Conservation (phyloP, 2,888 invertebrate genomes). For the Euzophera pinguis region DNA sequence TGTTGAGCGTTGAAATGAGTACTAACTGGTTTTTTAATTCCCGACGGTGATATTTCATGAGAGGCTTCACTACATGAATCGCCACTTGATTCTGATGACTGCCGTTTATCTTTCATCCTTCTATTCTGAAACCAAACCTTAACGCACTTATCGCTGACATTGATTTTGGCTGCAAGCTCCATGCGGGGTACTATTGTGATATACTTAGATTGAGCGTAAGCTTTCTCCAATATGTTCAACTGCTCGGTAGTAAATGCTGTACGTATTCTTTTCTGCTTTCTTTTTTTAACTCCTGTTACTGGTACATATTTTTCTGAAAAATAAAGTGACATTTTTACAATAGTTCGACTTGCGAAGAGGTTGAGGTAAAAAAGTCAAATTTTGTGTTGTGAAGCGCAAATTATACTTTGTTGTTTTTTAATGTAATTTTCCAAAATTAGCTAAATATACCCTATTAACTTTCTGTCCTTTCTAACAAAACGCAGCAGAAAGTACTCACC, state of each 20-base stretch:
- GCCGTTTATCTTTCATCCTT: slow-evolving; percentile 86
- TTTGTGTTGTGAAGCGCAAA: too few relatives aligned
- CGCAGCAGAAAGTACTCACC: too few relatives aligned
- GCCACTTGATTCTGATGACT: slow-evolving; percentile 48
- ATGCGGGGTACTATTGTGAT: slow-evolving; percentile 82
- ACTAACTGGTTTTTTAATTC: neutral
- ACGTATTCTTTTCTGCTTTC: slow-evolving; percentile 81
- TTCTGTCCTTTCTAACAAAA: too few relatives aligned
- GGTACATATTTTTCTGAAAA: slow-evolving; percentile 32
- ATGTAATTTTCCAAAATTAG: too few relatives aligned
- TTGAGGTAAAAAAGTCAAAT: too few relatives aligned
- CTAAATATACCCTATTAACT: too few relatives aligned
- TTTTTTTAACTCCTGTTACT: slow-evolving; percentile 42
- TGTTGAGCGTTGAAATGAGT: neutral
- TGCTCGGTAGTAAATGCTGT: slow-evolving; percentile 88
- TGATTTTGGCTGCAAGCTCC: slow-evolving; percentile 81
- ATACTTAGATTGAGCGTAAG: slow-evolving; percentile 76
- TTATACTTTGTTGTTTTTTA: too few relatives aligned
- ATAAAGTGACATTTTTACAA: too few relatives aligned
- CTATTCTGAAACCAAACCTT: slow-evolving; percentile 93
- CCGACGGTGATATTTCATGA: slow-evolving; percentile 18
- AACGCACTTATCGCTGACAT: slow-evolving; percentile 85
- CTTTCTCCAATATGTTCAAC: slow-evolving; percentile 81
- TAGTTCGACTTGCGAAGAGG: too few relatives aligned
- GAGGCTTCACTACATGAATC: slow-evolving; percentile 39